phyloP scores from a whole-genome alignment of 2,113 vertebrate genomes.

The Phyllostomus discolor region DNA sequence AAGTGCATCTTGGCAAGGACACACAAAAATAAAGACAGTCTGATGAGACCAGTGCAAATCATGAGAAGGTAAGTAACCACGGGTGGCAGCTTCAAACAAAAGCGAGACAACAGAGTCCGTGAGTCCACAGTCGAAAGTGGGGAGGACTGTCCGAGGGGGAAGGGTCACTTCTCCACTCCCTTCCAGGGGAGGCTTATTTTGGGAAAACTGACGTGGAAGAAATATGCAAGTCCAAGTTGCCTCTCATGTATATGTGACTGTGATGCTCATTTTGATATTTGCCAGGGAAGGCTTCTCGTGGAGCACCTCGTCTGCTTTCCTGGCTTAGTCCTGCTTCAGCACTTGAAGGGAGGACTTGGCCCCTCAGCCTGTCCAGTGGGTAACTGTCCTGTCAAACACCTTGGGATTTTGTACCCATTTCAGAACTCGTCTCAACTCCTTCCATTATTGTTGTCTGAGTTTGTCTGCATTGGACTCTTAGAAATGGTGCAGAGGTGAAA shows the following conservation, averaged over 20 bases:
- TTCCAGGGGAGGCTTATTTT: background rate
- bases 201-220: slow-evolving; percentile 12
- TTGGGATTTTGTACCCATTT: background rate
- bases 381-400: slow-evolving; percentile 25
- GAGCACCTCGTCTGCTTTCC: background rate
- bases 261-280: background rate
- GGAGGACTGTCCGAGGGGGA: background rate
- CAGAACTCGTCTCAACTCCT: background rate
- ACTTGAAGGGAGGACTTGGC: background rate
- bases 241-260: background rate
- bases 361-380: background rate
- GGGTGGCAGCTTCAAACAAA: background rate
- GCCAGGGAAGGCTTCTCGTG: slow-evolving; percentile 27
- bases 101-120: background rate
- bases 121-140: background rate
- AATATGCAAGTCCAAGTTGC: background rate
- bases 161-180: background rate
- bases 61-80: background rate
- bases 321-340: background rate
- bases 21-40: slow-evolving; percentile 35
- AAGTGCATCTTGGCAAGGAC: slow-evolving; percentile 64
- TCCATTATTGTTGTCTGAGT: background rate
- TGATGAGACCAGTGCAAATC: slow-evolving; percentile 45
- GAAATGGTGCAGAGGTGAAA: background rate
- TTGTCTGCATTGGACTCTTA: background rate